Evolutionary conservation across 2,797 vertebrate species (phyloP).

Genomic region (Masticophis lateralis): DNA sequence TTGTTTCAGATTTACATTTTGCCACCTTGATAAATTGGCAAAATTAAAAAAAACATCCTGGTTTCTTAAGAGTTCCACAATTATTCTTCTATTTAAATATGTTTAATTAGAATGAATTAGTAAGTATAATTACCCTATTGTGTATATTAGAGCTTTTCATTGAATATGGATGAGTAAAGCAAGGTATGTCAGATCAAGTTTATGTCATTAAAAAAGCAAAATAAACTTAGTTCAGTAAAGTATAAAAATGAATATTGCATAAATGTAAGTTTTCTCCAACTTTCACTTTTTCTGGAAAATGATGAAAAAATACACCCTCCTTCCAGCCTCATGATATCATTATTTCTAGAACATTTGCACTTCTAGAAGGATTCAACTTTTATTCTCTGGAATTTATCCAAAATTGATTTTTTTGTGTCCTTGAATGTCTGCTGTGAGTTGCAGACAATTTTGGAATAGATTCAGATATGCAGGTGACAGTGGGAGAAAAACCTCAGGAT

Average conservation of each 20-base stretch:
- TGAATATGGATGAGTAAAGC: background rate
- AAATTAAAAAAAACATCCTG: background rate
- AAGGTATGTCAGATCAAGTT: background rate
- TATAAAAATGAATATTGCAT: background rate
- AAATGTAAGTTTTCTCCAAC: background rate
- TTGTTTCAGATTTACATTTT: background rate
- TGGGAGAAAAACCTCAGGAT: background rate
- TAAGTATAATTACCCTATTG: background rate
- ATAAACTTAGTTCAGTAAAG: background rate
- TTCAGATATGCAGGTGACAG: background rate
- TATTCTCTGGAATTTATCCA: background rate
- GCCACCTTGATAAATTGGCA: background rate
- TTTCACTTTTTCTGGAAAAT: background rate
- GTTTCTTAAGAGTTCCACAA: background rate
- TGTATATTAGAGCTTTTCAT: background rate
- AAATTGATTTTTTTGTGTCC: background rate
- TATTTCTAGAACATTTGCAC: background rate
- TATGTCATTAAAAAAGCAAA: background rate
- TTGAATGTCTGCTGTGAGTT: background rate
- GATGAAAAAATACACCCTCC: background rate
- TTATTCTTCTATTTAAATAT: background rate
- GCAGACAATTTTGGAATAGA: background rate
- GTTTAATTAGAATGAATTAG: background rate
- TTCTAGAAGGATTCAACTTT: background rate
- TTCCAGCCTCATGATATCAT: background rate